Conservation (phyloP, 2,113 vertebrate species). For the Sander vitreus region DNA sequence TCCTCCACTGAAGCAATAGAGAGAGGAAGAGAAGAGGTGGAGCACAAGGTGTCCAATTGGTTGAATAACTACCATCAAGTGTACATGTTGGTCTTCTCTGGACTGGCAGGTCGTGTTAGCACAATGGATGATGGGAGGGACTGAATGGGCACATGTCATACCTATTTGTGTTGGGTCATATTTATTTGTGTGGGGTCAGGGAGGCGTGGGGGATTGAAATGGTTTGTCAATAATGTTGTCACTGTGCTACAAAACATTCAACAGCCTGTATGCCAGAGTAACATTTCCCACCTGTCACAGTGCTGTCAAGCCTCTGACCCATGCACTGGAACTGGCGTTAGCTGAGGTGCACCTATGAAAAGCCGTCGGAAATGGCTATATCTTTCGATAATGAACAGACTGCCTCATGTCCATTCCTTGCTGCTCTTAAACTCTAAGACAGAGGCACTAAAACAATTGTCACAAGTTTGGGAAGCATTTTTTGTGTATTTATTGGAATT, state of each 20-base stretch:
- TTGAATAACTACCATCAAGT: conserved; percentile 68
- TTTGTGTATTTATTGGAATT: background rate
- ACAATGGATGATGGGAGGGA: conserved; percentile 71
- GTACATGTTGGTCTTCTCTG: conserved; percentile 50
- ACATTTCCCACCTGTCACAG: conserved; percentile 70
- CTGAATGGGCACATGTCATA: conserved; percentile 73
- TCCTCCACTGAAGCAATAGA: conserved; percentile 56
- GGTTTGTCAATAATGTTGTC: conserved; percentile 78
- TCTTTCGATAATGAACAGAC: conserved; percentile 18
- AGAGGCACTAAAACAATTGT: background rate
- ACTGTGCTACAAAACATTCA: conserved; percentile 58
- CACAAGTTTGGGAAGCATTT: background rate
- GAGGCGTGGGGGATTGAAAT: conserved; percentile 64
- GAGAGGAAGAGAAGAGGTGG: conserved; percentile 63
- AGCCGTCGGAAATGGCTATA: conserved; percentile 24
- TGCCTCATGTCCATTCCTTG: background rate
- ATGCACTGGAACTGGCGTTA: conserved; percentile 24
- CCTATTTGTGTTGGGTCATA: conserved; percentile 78
- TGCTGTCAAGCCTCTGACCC: conserved; percentile 64
- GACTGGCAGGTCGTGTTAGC: conserved; percentile 53
- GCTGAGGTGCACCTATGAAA: conserved; percentile 25
- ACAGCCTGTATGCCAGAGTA: conserved; percentile 38
- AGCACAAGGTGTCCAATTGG: conserved; percentile 71
- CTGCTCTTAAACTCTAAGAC: conserved; percentile 22
- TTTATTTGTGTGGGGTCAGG: conserved; percentile 76